Base-by-base conservation (phyloP, 1,140 invertebrate species). In the Brachystomella parvula region DNA sequence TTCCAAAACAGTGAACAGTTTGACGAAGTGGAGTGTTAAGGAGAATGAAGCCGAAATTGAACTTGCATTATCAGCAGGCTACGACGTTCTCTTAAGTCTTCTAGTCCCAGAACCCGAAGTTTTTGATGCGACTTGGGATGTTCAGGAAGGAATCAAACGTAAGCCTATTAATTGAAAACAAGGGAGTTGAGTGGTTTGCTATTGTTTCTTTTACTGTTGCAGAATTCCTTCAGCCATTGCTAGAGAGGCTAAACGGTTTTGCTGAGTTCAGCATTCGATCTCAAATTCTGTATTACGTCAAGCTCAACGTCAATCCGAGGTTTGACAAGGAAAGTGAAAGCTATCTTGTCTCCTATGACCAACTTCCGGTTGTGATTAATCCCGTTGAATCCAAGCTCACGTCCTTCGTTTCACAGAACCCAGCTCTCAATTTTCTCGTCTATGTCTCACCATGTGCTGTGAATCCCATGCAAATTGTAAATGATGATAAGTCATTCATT, bases 371-470 rank as follows among this genome's bases (percentile, higher is more conserved):
- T 61, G 73, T 80, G 29, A 81, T 81, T 19, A 82, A 82, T 71
- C 79, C 80, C 2, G 75, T 82, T 28, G 81, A 82, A 67, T 75
- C 76, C 1, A 81, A 81, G 72, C 70, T 82, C 44, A 79, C 86
- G 60, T 89, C 89, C 0, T 89, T 89, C 76, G 86, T 92, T 19
- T 90, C 89, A 0, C 84, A 86, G 67, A 83, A 87, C 74, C 88
- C 91, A 0, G 86, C 85, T 53, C 79, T 96, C 49, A 93, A 95
- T 81, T 83, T 96, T 69, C 85, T 94, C 2, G 79, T 90, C 0
- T 96, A 94, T 75, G 81, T 89, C 35, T 84, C 89, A 17, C 84
- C 86, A 1, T 89, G 89, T 73, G 79, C 83, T 29, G 80, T 81
- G 47, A 81, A 85, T n/a, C 92, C 92, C 0, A 75, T 95, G 12